Evolutionary conservation across 2,113 vertebrate species (phyloP), one percentile per base, ranked within the genome.

Genomic region (Acanthisitta chloris): DNA sequence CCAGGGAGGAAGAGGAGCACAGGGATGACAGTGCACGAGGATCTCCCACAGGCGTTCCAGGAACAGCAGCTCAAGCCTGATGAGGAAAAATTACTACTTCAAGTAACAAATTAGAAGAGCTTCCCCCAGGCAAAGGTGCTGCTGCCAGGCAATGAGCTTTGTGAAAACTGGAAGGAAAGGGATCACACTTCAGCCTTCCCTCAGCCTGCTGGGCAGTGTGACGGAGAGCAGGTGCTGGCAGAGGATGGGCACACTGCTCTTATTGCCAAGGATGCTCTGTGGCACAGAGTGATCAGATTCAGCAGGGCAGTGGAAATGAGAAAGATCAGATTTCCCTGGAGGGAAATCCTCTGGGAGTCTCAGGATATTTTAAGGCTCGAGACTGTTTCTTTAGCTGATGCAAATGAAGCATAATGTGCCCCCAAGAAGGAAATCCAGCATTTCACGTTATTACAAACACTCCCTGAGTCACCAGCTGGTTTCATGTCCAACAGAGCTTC

Each of bases 101-200:
- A 5, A 91, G 76, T 70, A 66, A 76, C 59, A 85, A 88, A 91
- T 43, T 80, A 90, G 88, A 94, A 95, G 92, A 79, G 45, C 83
- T 57, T 78, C 77, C 89, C 69, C 17, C 3, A 8, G 92, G 94
- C 71, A 1, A 86, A 78, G 81, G 76, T 28, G 82, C 82, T 59
- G 65, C 24, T 93, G 59, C 71, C 69, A 20, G 9, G 4, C 71
- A 54, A 92, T 86, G 42, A 89, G 65, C 73, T 78, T 45, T 28
- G 52, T 36, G 1, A 36, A 62, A 66, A 49, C 13, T 1, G 34
- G 55, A 49, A 42, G 43, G 73, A 54, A 52, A 48, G 34, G 29
- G 55, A 59, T 73, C 20, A 2, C 5, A 6, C 26, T 70, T 18
- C 70, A 33, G 48, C 43, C 70, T 73, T 28, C 7, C 8, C 1